Evolutionary conservation across 2,797 vertebrate genomes (phyloP).

Genomic region (Amazona ochrocephala): DNA sequence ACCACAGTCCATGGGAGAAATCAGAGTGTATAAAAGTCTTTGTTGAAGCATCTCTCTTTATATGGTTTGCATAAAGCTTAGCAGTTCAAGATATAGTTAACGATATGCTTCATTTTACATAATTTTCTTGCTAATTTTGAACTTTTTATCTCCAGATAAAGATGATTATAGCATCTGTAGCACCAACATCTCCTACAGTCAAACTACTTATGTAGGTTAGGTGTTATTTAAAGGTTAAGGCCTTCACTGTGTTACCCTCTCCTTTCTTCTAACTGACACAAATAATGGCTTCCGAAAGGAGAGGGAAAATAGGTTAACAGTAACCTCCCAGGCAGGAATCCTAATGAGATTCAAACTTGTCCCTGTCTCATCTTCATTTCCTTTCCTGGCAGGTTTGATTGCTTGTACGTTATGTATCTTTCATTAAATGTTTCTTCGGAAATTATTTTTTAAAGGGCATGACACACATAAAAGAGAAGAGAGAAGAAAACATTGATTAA

Average conservation of each 20-base stretch:
- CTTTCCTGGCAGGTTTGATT: constrained; percentile 43
- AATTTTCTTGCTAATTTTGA: not conserved
- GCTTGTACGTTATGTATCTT: constrained; percentile 39
- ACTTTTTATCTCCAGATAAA: not conserved
- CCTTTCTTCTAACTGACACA: constrained; percentile 28
- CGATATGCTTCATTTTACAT: not conserved
- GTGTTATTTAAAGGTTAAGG: constrained; percentile 28
- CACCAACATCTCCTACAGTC: not conserved
- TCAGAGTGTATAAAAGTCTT: constrained; percentile 1
- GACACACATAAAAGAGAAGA: not conserved
- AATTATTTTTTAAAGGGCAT: constrained; percentile 34
- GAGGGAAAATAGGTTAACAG: constrained; percentile 52
- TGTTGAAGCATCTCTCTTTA: not conserved
- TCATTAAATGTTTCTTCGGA: constrained; percentile 23
- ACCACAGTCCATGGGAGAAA: not conserved
- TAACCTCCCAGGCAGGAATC: constrained; percentile 53
- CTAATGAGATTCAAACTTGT: constrained; percentile 49
- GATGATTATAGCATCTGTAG: not conserved
- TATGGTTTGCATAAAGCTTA: not conserved
- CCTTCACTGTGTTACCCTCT: not conserved
- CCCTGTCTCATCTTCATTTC: constrained; percentile 32
- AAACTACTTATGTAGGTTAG: not conserved
- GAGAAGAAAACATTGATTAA: not conserved
- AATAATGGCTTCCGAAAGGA: constrained; percentile 38
- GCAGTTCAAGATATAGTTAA: not conserved